Conservation (phyloP, 64 coral and sea anemone species). For the Platygyra sinensis region DNA sequence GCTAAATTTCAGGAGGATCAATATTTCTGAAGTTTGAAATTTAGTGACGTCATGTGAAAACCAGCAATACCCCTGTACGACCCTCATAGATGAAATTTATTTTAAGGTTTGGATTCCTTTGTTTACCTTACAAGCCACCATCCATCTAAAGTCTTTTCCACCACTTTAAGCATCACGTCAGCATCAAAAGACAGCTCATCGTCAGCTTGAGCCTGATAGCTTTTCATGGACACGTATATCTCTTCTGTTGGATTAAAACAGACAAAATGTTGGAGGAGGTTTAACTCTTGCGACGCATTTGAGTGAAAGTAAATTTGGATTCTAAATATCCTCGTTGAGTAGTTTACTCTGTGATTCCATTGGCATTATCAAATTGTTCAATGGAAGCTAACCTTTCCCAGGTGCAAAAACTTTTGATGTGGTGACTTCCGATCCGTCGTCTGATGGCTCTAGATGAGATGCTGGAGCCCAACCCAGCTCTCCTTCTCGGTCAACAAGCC, state of each 20-base stretch:
- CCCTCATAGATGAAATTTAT: too few relatives aligned
- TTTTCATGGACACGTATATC: constrained; percentile 14
- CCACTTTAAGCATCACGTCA: constrained; percentile 81
- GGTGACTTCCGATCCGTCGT: constrained; percentile 26
- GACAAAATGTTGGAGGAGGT: too few relatives aligned
- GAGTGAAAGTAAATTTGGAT: too few relatives aligned
- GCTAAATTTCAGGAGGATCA: too few relatives aligned
- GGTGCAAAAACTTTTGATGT: constrained; percentile 9
- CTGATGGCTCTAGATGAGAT: constrained; percentile 75
- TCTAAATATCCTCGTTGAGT: too few relatives aligned
- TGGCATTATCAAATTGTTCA: too few relatives aligned
- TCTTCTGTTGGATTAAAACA: not conserved
- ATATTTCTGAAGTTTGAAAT: too few relatives aligned
- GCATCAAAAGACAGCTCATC: constrained; percentile 91
- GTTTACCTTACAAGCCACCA: constrained; percentile 97
- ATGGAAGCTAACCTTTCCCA: constrained; percentile 11
- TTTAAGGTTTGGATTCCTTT: not conserved
- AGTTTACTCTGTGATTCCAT: too few relatives aligned
- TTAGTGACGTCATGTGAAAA: too few relatives aligned
- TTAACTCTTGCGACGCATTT: too few relatives aligned
- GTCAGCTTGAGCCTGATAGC: constrained; percentile 58
- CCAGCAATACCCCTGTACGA: too few relatives aligned
- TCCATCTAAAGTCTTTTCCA: constrained; percentile 94
- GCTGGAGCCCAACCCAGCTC: constrained; percentile 96
- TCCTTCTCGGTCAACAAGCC: constrained; percentile 96